A percentile compares a stretch with the other conserved stretches of the same genome.
Conservation (phyloP, 2,888 invertebrate species). For the Lydus trimaculatus region DNA sequence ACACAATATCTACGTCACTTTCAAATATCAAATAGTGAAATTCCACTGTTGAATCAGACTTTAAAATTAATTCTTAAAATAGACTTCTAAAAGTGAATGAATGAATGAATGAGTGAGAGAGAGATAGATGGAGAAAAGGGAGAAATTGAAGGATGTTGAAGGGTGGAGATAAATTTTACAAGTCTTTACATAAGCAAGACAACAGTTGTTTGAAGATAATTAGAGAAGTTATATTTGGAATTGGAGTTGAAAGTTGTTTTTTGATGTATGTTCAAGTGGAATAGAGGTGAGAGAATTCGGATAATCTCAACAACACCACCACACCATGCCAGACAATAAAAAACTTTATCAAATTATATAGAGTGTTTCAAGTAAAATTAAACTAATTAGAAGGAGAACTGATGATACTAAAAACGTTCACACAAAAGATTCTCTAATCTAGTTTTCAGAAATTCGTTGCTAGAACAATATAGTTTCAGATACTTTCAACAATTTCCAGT, state of each 20-base stretch:
- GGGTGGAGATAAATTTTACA: not conserved
- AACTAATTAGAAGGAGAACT: too few species aligned
- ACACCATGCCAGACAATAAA: too few species aligned
- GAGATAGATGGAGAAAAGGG: not conserved
- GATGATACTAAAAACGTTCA: too few species aligned
- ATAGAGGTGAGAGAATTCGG: not conserved
- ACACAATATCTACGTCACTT: not conserved
- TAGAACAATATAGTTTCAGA: too few species aligned
- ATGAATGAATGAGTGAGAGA: too few species aligned
- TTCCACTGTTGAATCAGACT: not conserved
- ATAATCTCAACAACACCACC: not conserved
- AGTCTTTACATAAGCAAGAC: not conserved
- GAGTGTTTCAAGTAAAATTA: not conserved
- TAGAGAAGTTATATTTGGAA: not conserved
- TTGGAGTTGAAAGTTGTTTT: not conserved
- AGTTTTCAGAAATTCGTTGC: too few species aligned
- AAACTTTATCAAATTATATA: conserved; percentile 24
- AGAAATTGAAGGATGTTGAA: not conserved
- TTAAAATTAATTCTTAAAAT: not conserved
- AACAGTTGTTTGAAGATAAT: not conserved
- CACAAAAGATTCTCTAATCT: too few species aligned
- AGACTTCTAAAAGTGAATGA: too few species aligned
- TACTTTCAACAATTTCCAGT: too few species aligned
- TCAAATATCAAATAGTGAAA: not conserved
- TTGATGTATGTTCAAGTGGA: not conserved